Evolutionary conservation across 2,888 invertebrate genomes (phyloP), one percentile per base, ranked within the genome.

Genomic region (Noctuana brunneofusca): DNA sequence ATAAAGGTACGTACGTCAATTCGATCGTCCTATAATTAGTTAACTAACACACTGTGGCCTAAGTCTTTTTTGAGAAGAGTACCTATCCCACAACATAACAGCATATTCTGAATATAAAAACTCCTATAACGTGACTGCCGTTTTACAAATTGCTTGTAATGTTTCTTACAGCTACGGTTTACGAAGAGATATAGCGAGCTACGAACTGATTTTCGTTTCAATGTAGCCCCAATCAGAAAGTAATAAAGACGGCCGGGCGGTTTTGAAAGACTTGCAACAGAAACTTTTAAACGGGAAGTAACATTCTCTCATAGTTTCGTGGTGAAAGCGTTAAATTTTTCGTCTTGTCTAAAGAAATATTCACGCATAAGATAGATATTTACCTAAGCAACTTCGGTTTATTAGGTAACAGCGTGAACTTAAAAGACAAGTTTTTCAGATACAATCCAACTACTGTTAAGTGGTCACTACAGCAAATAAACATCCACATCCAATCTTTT

Each of bases 221-320:
- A 54, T 60, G 54, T 60, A 48, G 54, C 43, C 18, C 24, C 54
- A 54, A 60, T 60, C 60, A 54, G 54, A 60, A 48, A 60, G 60
- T 60, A 54, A 53, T 60, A 60, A 52, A 60, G 43, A 41, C 16
- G 24, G 22, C 22, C 52, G 46, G 53, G 52, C 14, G 20, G 30
- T 59, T 53, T 24, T 58, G 32, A 59, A 59, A 59, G 59, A 30
- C 53, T 30, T 52, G 41, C 58, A 50, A 52, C 30, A 52, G 52
- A 41, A 43, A 58, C 3, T 53, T 43, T 46, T 41, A 46, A 43
- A 43, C 52, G 20, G 11, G 30, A 2, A 52, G 52, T 22, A 52
- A 59, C 52, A 12, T 35, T 9, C 35, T 3, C n/a, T 35, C 35
- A 38, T 38, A 14, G 14, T 3, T 14, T 3, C 38, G 38, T 38